Percentiles rank a stretch among this genome's conserved stretches.
phyloP scores from a whole-genome alignment of 1,140 invertebrate species.

The Eueides isabella region DNA sequence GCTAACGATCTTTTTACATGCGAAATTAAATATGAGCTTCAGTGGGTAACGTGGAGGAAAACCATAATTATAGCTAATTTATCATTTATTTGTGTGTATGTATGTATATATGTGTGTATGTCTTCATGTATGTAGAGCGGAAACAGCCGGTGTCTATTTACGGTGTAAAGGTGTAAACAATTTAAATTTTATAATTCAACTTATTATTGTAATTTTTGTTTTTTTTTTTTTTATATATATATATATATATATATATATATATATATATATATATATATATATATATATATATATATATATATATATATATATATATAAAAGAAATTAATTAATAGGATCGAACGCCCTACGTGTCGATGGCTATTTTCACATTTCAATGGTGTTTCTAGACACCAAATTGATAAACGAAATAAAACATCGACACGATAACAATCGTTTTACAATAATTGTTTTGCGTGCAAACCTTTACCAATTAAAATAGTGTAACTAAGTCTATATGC shows the following conservation, averaged over 20 bases:
- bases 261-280: too few relatives aligned
- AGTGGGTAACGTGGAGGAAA: slow-evolving; percentile 43
- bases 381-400: background rate
- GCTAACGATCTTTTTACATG: slow-evolving; percentile 38
- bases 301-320: too few relatives aligned
- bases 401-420: background rate
- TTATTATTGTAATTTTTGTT: background rate
- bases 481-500: too few relatives aligned
- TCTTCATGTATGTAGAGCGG: slow-evolving; percentile 6
- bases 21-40: slow-evolving; percentile 37
- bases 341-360: too few relatives aligned
- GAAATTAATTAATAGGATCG: too few relatives aligned
- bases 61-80: slow-evolving; percentile 41
- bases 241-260: too few relatives aligned
- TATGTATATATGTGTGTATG: background rate
- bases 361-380: background rate
- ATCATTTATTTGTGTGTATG: slow-evolving; percentile 34
- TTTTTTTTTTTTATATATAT: too few relatives aligned
- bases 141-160: slow-evolving; percentile 30
- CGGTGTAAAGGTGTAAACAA: slow-evolving; percentile 16
- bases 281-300: too few relatives aligned
- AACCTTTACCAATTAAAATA: too few relatives aligned
- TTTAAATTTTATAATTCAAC: background rate
- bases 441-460: background rate
- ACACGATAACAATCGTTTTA: slow-evolving; percentile 11